These are phyloP conservation scores for Motacilla alba DNA, from an alignment of 2,113 vertebrate genomes.

Conservation along the genomic window DNA sequence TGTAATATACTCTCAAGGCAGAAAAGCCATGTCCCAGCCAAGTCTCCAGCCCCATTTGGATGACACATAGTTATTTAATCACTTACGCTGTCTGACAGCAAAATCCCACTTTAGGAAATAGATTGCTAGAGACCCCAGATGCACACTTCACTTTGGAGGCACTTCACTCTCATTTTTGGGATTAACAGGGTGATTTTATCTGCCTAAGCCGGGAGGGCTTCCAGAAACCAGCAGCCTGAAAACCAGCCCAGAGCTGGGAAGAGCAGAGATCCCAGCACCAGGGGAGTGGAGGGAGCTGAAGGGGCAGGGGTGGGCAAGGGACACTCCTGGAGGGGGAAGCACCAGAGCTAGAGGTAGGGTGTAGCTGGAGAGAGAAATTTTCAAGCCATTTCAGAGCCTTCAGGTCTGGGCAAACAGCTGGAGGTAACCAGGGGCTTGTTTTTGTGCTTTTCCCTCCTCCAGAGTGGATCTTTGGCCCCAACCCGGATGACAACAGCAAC, in stretches of 20 bases:
- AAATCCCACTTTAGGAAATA: neutral
- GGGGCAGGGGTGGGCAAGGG: neutral
- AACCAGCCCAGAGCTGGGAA: neutral
- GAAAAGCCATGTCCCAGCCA: neutral
- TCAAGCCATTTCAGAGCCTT: neutral
- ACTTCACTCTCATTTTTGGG: conserved; percentile 1
- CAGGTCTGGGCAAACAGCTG: neutral
- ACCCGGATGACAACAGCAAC: conserved; percentile 66
- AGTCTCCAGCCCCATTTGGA: neutral
- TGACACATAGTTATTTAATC: neutral
- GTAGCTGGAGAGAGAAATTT: neutral
- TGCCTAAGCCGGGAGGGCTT: neutral
- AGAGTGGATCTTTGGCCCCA: conserved; percentile 82
- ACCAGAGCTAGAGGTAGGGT: fast-evolving
- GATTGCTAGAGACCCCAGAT: neutral
- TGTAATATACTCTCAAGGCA: neutral
- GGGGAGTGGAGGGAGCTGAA: neutral
- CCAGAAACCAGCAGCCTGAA: neutral
- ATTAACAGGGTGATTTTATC: conserved; percentile 15
- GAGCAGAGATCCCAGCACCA: neutral
- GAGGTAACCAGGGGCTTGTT: neutral
- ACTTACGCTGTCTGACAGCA: neutral
- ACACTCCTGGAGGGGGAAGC: neutral
- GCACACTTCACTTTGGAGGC: neutral
- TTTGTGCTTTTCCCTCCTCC: conserved; percentile 5